Conservation (phyloP, 1,140 invertebrate genomes). For the Musca vetustissima region DNA sequence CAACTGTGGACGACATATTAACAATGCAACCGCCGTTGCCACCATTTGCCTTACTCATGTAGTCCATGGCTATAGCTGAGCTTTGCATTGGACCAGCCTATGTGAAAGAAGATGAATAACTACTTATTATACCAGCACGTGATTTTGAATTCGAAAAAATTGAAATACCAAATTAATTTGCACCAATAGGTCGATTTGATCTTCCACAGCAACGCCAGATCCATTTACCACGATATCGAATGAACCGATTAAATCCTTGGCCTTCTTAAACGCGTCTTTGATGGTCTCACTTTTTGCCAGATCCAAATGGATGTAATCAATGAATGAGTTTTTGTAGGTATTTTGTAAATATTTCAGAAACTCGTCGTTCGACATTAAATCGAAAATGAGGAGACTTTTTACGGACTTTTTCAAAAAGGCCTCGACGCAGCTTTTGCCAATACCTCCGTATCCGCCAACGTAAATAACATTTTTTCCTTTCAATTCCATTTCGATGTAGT, state of each 20-base stretch:
- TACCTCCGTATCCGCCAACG: slow-evolving; percentile 41
- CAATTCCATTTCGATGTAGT: neutral
- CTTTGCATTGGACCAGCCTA: too few species aligned
- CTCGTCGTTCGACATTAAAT: slow-evolving; percentile 1
- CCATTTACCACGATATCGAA: slow-evolving; percentile 67
- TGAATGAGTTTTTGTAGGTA: slow-evolving; percentile 20
- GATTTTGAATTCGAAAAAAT: slow-evolving; percentile 35
- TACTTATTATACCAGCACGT: neutral
- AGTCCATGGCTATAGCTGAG: too few species aligned
- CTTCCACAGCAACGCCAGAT: slow-evolving; percentile 62
- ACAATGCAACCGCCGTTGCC: too few species aligned
- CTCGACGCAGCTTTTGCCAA: slow-evolving; percentile 27
- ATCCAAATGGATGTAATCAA: slow-evolving; percentile 51
- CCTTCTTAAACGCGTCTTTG: slow-evolving; percentile 45
- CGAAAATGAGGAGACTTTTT: slow-evolving; percentile 21
- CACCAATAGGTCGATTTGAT: slow-evolving; percentile 52
- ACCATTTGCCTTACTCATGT: too few species aligned
- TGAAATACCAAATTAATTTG: slow-evolving; percentile 53
- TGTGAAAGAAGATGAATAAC: neutral
- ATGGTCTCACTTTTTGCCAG: slow-evolving; percentile 48
- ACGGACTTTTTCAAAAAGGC: slow-evolving; percentile 6
- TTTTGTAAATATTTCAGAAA: neutral
- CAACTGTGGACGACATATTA: too few species aligned
- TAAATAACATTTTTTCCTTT: slow-evolving; percentile 44
- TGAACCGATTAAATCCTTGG: slow-evolving; percentile 47